Percentiles rank a stretch among this genome's conserved stretches.
Evolutionary conservation across 2,888 invertebrate species (phyloP).

Genomic region (Drepana falcataria): DNA sequence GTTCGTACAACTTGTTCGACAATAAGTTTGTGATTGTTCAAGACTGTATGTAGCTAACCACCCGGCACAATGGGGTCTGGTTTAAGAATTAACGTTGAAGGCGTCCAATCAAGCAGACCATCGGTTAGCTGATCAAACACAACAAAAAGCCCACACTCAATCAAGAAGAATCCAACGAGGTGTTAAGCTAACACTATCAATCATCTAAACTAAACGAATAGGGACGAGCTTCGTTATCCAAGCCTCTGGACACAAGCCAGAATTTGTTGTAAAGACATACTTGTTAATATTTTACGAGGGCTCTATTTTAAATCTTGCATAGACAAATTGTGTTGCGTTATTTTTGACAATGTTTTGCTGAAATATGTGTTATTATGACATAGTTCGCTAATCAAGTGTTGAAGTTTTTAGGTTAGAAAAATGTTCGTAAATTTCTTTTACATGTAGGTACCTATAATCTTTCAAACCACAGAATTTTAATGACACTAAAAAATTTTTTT

Average conservation of each 20-base stretch:
- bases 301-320: neutral
- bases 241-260: slow-evolving; percentile 21
- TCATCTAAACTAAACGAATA: slow-evolving; percentile 39
- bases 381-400: too few relatives aligned
- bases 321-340: slow-evolving; percentile 1
- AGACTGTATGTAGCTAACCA: slow-evolving; percentile 14
- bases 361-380: slow-evolving; percentile 9
- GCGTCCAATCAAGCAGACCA: slow-evolving; percentile 63
- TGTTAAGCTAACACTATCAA: slow-evolving; percentile 72
- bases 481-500: too few relatives aligned
- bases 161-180: slow-evolving; percentile 68
- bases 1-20: neutral
- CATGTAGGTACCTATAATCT: too few relatives aligned
- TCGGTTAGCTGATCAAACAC: slow-evolving; percentile 73
- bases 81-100: slow-evolving; percentile 68
- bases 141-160: slow-evolving; percentile 74
- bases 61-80: slow-evolving; percentile 58
- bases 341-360: neutral
- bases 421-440: too few relatives aligned
- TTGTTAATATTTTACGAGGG: slow-evolving; percentile 56
- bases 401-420: too few relatives aligned
- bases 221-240: slow-evolving; percentile 23
- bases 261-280: slow-evolving; percentile 58
- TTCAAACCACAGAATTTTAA: too few relatives aligned
- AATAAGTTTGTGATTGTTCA: neutral